phyloP scores from a whole-genome alignment of 2,888 invertebrate genomes.

The Fragum fragum region DNA sequence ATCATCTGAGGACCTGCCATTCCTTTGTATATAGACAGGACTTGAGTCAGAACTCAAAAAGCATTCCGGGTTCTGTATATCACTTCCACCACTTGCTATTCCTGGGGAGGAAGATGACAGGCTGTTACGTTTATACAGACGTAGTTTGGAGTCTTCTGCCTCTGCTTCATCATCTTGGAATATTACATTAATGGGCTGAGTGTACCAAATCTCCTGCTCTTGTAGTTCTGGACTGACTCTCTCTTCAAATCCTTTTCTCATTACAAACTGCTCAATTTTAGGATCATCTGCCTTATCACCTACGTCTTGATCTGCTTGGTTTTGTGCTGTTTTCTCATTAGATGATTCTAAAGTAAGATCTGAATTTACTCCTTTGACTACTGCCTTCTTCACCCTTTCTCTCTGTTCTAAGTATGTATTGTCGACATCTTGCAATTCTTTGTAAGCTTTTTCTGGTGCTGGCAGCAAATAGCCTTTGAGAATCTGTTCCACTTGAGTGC shows the following conservation, averaged over 20 bases:
- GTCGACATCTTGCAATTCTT: slow-evolving; percentile 64
- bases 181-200: slow-evolving; percentile 76
- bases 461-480: slow-evolving; percentile 74
- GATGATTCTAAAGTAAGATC: background rate
- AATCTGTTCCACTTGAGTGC: slow-evolving; percentile 72
- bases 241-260: slow-evolving; percentile 6
- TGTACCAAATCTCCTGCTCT: slow-evolving; percentile 81
- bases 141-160: slow-evolving; percentile 61
- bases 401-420: slow-evolving; percentile 39
- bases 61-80: slow-evolving; percentile 21
- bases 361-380: background rate
- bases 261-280: background rate
- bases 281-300: background rate
- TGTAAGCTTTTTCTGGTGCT: slow-evolving; percentile 58
- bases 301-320: background rate
- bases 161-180: slow-evolving; percentile 60
- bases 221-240: slow-evolving; percentile 75
- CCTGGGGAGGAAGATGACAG: slow-evolving; percentile 64
- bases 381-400: slow-evolving; percentile 25
- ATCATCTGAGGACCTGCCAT: slow-evolving; percentile 35
- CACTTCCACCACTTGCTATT: background rate
- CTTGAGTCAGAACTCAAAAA: slow-evolving; percentile 45
- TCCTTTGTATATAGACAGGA: slow-evolving; percentile 39
- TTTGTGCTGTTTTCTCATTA: background rate
- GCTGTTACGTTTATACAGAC: slow-evolving; percentile 77